Conservation (phyloP, 1,140 invertebrate genomes). For the Asbolus verrucosus region DNA sequence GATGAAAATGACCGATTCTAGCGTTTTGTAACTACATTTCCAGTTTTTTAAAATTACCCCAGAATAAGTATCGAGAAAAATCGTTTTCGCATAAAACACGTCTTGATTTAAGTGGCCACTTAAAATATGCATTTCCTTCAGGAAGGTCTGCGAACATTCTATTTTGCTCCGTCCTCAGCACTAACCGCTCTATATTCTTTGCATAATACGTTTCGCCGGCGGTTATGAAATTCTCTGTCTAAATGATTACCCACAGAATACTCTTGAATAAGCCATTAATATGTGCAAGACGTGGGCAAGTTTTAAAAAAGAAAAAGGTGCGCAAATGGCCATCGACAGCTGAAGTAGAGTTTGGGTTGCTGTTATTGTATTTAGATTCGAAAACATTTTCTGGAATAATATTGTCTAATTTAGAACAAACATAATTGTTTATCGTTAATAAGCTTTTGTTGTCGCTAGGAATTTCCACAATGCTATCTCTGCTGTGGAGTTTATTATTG, state of each 20-base stretch:
- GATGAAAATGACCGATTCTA: no score
- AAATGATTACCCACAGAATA: conserved; percentile 43
- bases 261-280: conserved; percentile 40
- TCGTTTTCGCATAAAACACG: no score
- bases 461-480: conserved; percentile 63
- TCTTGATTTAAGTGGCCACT: conserved; percentile 3
- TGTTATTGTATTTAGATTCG: no score
- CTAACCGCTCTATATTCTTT: conserved; percentile 40
- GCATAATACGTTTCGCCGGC: conserved; percentile 29
- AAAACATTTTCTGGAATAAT: no score
- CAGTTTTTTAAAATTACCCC: no score
- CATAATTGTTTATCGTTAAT: conserved; percentile 32
- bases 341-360: no score
- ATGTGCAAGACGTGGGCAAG: conserved; percentile 5
- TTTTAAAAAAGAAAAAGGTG: neutral
- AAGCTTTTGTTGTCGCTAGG: conserved; percentile 58
- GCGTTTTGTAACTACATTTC: no score
- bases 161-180: neutral
- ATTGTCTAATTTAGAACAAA: conserved; percentile 15
- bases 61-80: no score
- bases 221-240: conserved; percentile 45
- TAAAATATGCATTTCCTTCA: conserved; percentile 40
- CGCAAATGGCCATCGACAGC: neutral
- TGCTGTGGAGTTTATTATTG: conserved; percentile 67
- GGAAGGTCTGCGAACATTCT: no score